Percentiles rank a stretch among this genome's conserved stretches.
Evolutionary conservation across 2,888 invertebrate genomes (phyloP).

Genomic region (Tigriopus californicus): DNA sequence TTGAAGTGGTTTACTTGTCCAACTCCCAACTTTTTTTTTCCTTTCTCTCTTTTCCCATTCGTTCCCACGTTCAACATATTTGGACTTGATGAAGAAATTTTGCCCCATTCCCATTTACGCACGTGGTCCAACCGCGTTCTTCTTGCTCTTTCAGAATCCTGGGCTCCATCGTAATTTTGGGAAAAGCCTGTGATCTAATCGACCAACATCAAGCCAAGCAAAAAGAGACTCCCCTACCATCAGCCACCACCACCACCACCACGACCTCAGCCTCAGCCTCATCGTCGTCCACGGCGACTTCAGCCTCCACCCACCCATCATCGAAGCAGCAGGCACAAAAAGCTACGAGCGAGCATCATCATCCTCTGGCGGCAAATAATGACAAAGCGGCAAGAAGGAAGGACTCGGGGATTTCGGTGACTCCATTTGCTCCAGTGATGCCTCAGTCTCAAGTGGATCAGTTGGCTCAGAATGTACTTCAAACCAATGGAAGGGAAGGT

Average conservation of each 20-base stretch:
- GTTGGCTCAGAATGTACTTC: too few relatives aligned
- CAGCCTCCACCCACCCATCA: neutral
- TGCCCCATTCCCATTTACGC: slow-evolving; percentile 18
- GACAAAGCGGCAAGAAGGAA: too few relatives aligned
- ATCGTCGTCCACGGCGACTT: neutral
- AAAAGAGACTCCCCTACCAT: neutral
- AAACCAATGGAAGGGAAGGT: too few relatives aligned
- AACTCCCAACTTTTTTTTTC: too few relatives aligned
- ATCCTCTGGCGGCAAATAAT: too few relatives aligned
- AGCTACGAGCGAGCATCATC: neutral
- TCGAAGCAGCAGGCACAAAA: neutral
- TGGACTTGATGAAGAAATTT: neutral
- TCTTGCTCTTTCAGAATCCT: slow-evolving; percentile 35
- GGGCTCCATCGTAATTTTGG: slow-evolving; percentile 71
- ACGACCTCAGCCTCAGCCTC: neutral
- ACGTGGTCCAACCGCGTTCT: slow-evolving; percentile 27
- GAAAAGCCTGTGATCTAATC: slow-evolving; percentile 74
- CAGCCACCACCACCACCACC: neutral
- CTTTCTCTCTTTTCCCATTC: too few relatives aligned
- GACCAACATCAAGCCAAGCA: slow-evolving; percentile 24
- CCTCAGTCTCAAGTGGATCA: too few relatives aligned
- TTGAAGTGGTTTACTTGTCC: too few relatives aligned
- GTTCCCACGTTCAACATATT: neutral
- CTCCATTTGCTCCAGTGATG: too few relatives aligned
- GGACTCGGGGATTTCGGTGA: too few relatives aligned